Evolutionary conservation across 2,888 invertebrate genomes (phyloP), one percentile per base, ranked within the genome.

Genomic region (Drosophila lutescens): DNA sequence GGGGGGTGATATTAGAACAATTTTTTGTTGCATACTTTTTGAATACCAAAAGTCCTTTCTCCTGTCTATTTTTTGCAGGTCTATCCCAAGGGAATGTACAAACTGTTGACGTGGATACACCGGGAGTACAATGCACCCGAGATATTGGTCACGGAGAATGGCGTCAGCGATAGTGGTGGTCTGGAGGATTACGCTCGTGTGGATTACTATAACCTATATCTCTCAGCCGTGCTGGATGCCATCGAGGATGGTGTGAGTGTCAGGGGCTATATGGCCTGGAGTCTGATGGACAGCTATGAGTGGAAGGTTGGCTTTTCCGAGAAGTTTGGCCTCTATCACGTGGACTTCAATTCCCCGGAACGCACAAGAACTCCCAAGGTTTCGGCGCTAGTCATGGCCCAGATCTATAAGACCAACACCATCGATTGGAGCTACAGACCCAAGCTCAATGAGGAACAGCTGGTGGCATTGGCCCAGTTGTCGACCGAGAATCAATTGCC

Each of bases 241-340:
- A 90, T 95, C 0, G 92, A 93, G 40, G 95, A 95, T 87, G 93
- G 93, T 0, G 94, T 94, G 73, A 92, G 93, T 54, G 93, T 95
- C 0, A 89, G 92, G 9, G 96, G 95, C 0, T 97, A 96, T 86
- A 94, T 95, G 0, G 94, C 95, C 59, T 97, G 97, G 96, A 95
- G 95, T 74, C 91, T 97, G 15, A 93, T 97, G 91, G 97, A 97
- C 86, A 96, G 96, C 88, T 96, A 95, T 91, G 97, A 97, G 90
- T 97, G 97, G 97, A 93, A 93, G 66, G 93, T 93, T 46, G 97
- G 97, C 30, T 97, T 94, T 88, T 94, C 94, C 94, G 94, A 94
- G 92, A 94, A 94, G 91, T 96, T 96, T 92, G 96, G 96, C 73
- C 92, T 96, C 63, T 95, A 94, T 88, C 93, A 94, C 88, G 95